Conservation (phyloP, 2,113 vertebrate genomes). For the Alligator mississippiensis region DNA sequence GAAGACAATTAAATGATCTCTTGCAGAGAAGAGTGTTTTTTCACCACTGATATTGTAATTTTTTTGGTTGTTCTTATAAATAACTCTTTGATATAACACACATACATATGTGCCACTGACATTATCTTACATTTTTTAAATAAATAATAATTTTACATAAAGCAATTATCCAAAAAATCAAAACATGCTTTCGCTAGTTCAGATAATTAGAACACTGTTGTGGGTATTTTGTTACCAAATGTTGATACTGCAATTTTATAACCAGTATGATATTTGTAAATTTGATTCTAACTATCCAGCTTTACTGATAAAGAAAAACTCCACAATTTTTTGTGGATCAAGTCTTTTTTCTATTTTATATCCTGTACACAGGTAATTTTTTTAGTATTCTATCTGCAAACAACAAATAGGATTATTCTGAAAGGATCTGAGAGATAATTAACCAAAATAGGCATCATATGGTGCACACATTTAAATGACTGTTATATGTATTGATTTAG, state of each 20-base stretch:
- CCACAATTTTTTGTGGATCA: too few relatives aligned
- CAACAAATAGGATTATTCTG: conserved; percentile 39
- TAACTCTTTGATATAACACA: not conserved
- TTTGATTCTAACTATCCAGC: not conserved
- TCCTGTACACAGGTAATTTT: conserved; percentile 22
- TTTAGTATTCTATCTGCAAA: conserved; percentile 37
- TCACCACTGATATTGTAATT: not conserved
- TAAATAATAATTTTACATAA: not conserved
- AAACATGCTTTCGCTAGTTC: not conserved
- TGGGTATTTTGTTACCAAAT: not conserved
- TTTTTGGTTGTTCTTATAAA: not conserved
- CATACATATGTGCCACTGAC: not conserved
- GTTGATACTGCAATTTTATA: conserved; percentile 4
- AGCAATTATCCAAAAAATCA: conserved; percentile 22
- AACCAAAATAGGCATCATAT: conserved; percentile 48
- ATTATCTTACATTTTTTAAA: not conserved
- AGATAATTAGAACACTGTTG: not conserved
- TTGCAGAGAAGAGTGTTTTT: not conserved
- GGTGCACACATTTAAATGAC: conserved; percentile 76
- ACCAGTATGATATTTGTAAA: not conserved
- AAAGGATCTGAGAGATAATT: conserved; percentile 36
- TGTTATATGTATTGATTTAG: conserved; percentile 78
- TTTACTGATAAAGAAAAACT: too few relatives aligned
- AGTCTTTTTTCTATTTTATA: conserved; percentile 3
- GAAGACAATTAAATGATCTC: not conserved